Conservation (phyloP, 2,888 invertebrate genomes). For the Metellina segmentata region DNA sequence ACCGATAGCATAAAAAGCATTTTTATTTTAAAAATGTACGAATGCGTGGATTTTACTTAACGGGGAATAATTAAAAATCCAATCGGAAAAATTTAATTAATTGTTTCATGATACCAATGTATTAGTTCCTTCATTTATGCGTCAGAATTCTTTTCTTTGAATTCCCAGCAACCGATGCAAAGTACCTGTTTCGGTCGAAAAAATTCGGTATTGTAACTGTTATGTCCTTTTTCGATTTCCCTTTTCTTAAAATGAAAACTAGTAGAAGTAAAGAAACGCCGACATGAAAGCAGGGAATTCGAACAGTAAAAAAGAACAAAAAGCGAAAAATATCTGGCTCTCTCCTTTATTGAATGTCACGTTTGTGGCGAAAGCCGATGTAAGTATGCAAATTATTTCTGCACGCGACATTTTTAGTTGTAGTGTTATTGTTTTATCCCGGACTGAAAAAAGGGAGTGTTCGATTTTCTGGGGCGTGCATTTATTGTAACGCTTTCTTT, state of each 20-base stretch:
- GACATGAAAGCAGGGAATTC: constrained; percentile 14
- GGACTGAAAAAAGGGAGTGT: constrained; percentile 13
- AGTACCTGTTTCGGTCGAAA: neutral
- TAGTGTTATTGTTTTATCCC: constrained; percentile 46
- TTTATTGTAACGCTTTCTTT: constrained; percentile 44
- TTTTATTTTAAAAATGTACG: too few species aligned
- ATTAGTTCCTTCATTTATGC: neutral
- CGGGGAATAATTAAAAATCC: neutral
- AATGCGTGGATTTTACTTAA: too few species aligned
- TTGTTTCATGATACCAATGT: neutral
- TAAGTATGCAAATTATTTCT: constrained; percentile 68
- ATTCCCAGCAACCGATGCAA: neutral
- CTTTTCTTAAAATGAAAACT: constrained; percentile 10
- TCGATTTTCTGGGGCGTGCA: constrained; percentile 49
- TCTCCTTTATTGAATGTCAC: constrained; percentile 48
- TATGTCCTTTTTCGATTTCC: constrained; percentile 21
- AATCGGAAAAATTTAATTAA: neutral
- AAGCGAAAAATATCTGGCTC: neutral
- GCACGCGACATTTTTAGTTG: constrained; percentile 47
- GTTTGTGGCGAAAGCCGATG: constrained; percentile 41
- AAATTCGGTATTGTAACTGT: neutral
- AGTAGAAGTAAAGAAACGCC: constrained; percentile 19
- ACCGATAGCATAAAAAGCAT: too few species aligned
- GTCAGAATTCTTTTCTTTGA: neutral
- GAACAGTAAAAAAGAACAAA: constrained; percentile 27